Base-by-base conservation (phyloP, 1,140 invertebrate species). In the Caenorhabditis briggsae region DNA sequence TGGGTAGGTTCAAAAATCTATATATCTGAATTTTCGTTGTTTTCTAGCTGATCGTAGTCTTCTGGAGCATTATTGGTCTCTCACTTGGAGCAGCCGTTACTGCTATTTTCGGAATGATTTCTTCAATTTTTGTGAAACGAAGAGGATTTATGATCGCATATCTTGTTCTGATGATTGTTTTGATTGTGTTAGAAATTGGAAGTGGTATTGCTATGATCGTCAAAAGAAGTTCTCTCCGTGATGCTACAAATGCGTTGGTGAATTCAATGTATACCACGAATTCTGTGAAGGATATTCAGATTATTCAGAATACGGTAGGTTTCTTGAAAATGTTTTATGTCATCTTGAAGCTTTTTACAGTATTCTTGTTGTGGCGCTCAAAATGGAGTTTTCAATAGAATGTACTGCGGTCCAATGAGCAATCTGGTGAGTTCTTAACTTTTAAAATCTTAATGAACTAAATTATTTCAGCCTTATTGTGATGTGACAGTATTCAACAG, bases 81-180 rank as follows among this genome's bases (percentile, higher is more conserved):
- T 78, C 70, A 1, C 6, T 78, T 2, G 70, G 70, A 50, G 70
- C 70, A n/a, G 70, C 14, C 1, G 46, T 53, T 46, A 78, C 46
- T 43, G 46, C 70, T 12, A 5, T 78, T 53, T 78, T 78, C 8
- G 70, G 70, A 50, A 78, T 78, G 70, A 23, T 78, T n/a, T 78
- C 70, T 11, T 50, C 46, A 53, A n/a, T 78, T 78, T 50, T 16
- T 5, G 8, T 11, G 2, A 78, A 78, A 23, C 12, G 46, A 50
- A 48, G 46, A 23, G 70, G 70, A 78, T n/a, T 78, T 23, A 78
- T 78, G 43, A 78, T 78, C 18, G 50, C 70, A 43, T 78, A 78
- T 78, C 70, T 78, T 41, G 46, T 78, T 12, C n/a, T 78, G 18
- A 78, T 78, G 9, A 50, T 50, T 50, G 14, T 78, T 25, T 20